Evolutionary conservation across 2,113 vertebrate species (phyloP).

Genomic region (Hypomesus transpacificus): DNA sequence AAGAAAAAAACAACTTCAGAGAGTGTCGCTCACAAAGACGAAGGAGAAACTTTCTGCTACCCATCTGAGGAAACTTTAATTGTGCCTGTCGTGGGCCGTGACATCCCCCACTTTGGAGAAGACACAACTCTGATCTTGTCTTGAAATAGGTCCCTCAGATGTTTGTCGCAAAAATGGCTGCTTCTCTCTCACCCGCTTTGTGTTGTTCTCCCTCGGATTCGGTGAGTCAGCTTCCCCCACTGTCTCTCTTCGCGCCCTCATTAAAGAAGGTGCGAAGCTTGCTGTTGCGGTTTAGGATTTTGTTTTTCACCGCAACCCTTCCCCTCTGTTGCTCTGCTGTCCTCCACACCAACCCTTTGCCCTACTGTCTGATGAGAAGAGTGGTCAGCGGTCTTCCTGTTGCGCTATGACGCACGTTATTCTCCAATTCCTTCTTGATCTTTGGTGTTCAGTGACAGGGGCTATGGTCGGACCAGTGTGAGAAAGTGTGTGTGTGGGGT

Average conservation of each 20-base stretch:
- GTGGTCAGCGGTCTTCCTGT: neutral
- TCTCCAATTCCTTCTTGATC: neutral
- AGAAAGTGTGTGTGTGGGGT: neutral
- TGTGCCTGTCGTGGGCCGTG: slow-evolving; percentile 49
- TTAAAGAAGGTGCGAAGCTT: slow-evolving; percentile 38
- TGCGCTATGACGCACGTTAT: neutral
- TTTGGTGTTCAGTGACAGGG: neutral
- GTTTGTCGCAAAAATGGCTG: slow-evolving; percentile 60
- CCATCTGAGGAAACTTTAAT: slow-evolving; percentile 62
- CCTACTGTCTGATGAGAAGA: slow-evolving; percentile 3
- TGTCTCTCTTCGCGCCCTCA: slow-evolving; percentile 27
- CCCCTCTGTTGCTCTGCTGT: neutral
- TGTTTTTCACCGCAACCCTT: slow-evolving; percentile 10
- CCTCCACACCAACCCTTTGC: neutral
- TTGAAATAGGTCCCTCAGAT: slow-evolving; percentile 61
- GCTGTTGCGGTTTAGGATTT: slow-evolving; percentile 24
- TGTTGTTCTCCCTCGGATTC: slow-evolving; percentile 41
- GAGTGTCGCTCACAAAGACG: slow-evolving; percentile 49
- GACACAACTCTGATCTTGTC: slow-evolving; percentile 63
- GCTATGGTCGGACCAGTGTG: neutral
- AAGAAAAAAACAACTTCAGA: slow-evolving; percentile 52
- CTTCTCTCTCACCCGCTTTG: slow-evolving; percentile 36
- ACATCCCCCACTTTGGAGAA: slow-evolving; percentile 40
- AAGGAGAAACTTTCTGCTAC: slow-evolving; percentile 40
- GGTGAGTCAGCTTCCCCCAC: slow-evolving; percentile 42